phyloP scores from a whole-genome alignment of 2,113 vertebrate genomes.

The Alligator sinensis region DNA sequence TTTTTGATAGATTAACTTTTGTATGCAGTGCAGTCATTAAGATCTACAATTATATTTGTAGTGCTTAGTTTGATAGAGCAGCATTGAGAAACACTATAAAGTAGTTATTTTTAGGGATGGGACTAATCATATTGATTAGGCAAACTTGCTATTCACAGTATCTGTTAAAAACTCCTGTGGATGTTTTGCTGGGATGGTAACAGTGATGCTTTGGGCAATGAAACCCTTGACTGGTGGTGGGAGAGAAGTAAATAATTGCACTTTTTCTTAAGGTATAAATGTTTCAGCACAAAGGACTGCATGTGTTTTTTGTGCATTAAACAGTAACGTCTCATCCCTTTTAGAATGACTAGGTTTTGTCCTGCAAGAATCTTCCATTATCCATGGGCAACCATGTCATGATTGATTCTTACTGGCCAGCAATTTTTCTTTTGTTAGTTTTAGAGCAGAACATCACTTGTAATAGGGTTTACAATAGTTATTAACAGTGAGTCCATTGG shows the following conservation, averaged over 20 bases:
- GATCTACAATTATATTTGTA: neutral
- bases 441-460: neutral
- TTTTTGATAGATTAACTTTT: neutral
- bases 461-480: neutral
- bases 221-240: neutral
- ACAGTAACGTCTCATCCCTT: neutral
- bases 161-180: neutral
- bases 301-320: neutral
- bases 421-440: constrained; percentile 11
- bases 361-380: neutral
- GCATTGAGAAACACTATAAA: neutral
- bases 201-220: neutral
- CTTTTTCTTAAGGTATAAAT: neutral
- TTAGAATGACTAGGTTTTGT: neutral
- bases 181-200: neutral
- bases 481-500: neutral
- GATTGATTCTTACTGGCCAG: rapidly evolving
- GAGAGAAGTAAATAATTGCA: neutral
- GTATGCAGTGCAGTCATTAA: neutral
- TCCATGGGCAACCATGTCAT: neutral
- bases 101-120: neutral
- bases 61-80: neutral
- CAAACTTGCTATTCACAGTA: neutral
- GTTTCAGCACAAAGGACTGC: neutral
- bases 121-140: neutral